A percentile compares a stretch with the other conserved stretches of the same genome.
phyloP scores from a whole-genome alignment of 2,888 invertebrate species.

The Branchellion lobata region DNA sequence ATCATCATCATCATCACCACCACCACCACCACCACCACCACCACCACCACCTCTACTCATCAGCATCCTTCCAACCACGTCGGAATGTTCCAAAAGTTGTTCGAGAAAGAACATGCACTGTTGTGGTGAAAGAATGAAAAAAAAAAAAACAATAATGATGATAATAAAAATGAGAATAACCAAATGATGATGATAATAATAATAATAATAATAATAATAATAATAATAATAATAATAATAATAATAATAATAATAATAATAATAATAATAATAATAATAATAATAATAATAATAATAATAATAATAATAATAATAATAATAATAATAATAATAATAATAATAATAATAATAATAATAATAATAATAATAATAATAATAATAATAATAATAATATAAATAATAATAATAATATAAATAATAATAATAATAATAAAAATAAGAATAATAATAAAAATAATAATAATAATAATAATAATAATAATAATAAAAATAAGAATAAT shows the following conservation, averaged over 20 bases:
- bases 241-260: neutral
- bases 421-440: no score
- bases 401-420: no score
- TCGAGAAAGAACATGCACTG: slow-evolving; percentile 78
- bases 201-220: no score
- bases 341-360: no score
- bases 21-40: slow-evolving; percentile 44
- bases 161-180: neutral
- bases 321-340: no score
- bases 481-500: neutral
- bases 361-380: no score
- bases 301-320: no score
- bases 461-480: no score
- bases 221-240: neutral
- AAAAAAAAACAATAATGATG: neutral
- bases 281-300: neutral
- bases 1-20: slow-evolving; percentile 44
- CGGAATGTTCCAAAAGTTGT: slow-evolving; percentile 68
- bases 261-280: neutral
- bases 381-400: no score
- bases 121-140: neutral
- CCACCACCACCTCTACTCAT: slow-evolving; percentile 58
- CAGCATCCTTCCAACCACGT: slow-evolving; percentile 62
- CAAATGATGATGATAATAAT: neutral
- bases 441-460: no score